Evolutionary conservation across 2,888 invertebrate genomes (phyloP), one percentile per base, ranked within the genome.

Genomic region (Tineola bisselliella): DNA sequence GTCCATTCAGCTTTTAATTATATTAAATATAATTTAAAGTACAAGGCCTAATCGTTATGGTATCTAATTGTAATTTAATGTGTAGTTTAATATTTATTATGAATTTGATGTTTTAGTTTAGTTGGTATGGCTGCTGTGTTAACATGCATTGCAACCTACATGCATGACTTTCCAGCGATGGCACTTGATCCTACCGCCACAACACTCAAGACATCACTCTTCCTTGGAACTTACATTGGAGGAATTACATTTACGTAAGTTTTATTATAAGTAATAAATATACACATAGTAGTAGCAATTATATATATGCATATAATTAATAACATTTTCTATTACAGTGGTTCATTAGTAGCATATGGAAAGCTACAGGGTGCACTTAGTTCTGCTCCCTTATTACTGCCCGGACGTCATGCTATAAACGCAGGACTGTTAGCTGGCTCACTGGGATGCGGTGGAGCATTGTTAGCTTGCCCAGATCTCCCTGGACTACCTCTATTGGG

Each of bases 201-300:
- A 67, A 94, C 95, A 44, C 88, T 94, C 66, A 95, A 94, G 81
- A 93, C 94, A 0, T 91, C 95, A 2, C 88, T 95, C 43, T 95
- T 95, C 87, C 88, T 96, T 57, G 96, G 96, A 17, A 95, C 95
- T 0, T 95, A 92, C 81, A 96, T 96, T 70, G 96, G 96, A 63
- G 96, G 95, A 56, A 93, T 96, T 60, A 96, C 96, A 3, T 95
- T 95, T 84, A 94, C 93, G 91, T 91, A 75, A 79, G 77, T 66
- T 18, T 18, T 44, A 44, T 5, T 15, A 13, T 44, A 13, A 13
- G 2, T 15, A 44, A 13, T 5, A 44, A 44, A n/a, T n/a, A n/a
- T n/a, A n/a, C n/a, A n/a, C n/a, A n/a, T n/a, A n/a, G n/a, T n/a
- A n/a, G n/a, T n/a, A n/a, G n/a, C n/a, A n/a, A n/a, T n/a, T n/a